These are phyloP conservation scores for Gastrophryne carolinensis DNA, from an alignment of 2,797 vertebrate genomes.

Conservation along the genomic window DNA sequence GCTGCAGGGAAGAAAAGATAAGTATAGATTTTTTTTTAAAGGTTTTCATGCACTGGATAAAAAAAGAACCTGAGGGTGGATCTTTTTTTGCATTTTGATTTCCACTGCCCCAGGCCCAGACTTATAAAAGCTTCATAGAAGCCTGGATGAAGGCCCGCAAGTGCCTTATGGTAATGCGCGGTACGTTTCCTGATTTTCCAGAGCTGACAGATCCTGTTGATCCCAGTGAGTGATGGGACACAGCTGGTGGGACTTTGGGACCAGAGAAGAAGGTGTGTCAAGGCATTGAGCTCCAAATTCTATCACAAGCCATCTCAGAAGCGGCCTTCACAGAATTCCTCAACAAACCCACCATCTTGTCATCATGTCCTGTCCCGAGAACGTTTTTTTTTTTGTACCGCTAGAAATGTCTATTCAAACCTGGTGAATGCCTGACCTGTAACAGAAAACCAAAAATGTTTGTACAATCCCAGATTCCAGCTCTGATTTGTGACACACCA, in stretches of 20 bases:
- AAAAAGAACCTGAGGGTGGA: no score
- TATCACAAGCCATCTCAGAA: neutral
- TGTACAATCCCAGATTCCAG: neutral
- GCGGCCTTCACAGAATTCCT: neutral
- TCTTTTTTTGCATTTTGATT: no score
- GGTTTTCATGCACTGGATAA: no score
- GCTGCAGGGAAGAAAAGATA: no score
- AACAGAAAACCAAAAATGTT: neutral
- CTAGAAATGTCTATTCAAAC: neutral
- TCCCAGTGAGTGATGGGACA: neutral
- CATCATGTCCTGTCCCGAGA: neutral
- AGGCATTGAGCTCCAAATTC: neutral
- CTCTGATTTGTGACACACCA: slow-evolving; percentile 26
- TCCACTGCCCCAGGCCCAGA: no score
- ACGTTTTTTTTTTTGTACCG: neutral
- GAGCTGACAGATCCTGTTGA: neutral
- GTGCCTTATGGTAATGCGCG: neutral
- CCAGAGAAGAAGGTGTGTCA: neutral
- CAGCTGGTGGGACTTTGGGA: neutral
- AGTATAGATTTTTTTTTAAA: no score
- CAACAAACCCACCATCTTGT: neutral
- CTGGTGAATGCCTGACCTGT: neutral
- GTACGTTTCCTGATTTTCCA: neutral
- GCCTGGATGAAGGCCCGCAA: neutral
- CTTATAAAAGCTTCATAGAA: no score